A percentile compares a stretch with the other conserved stretches of the same genome.
phyloP scores from a whole-genome alignment of 2,113 vertebrate genomes.

The Ochotona princeps region DNA sequence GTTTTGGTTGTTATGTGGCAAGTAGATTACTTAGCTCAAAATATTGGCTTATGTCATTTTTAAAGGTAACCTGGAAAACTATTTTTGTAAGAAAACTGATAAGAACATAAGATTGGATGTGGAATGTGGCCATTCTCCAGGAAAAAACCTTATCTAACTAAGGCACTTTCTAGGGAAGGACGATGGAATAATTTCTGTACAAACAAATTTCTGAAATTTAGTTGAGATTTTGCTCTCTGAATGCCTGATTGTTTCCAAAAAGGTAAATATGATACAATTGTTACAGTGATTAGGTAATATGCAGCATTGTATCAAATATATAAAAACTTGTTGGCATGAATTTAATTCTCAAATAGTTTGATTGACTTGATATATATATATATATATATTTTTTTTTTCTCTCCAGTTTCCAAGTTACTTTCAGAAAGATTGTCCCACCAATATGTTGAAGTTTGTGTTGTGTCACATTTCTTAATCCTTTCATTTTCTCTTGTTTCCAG shows the following conservation, averaged over 20 bases:
- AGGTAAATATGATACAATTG: not conserved
- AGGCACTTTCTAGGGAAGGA: not conserved
- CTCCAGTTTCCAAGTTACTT: not conserved
- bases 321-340: not conserved
- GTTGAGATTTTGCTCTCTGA: not conserved
- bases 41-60: not conserved
- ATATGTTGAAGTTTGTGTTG: not conserved
- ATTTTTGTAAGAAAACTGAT: not conserved
- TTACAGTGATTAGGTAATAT: not conserved
- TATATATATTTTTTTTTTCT: no score
- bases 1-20: not conserved
- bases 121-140: not conserved
- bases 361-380: no score
- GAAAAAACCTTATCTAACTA: not conserved
- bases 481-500: not conserved
- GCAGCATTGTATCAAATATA: not conserved
- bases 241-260: conserved; percentile 13
- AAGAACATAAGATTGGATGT: not conserved
- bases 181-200: accelerated
- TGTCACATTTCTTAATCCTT: not conserved
- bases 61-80: not conserved
- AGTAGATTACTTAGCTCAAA: not conserved
- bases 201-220: not conserved
- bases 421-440: not conserved
- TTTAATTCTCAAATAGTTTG: not conserved